Evolutionary conservation across 2,113 vertebrate species (phyloP).

Genomic region (Danionella cerebrum): DNA sequence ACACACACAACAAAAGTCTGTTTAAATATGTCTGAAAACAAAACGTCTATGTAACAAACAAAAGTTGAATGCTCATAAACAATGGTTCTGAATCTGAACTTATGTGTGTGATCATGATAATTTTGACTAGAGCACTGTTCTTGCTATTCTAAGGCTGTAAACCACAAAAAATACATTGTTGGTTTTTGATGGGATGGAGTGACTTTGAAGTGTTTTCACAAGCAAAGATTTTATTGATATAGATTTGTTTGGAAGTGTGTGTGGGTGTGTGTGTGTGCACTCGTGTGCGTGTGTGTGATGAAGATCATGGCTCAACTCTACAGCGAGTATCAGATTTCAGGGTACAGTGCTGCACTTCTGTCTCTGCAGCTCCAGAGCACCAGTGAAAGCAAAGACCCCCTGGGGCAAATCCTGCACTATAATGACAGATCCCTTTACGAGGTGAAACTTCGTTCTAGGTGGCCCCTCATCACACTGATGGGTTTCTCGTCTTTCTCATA

Average conservation of each 20-base stretch:
- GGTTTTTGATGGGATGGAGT: background rate
- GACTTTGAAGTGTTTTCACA: background rate
- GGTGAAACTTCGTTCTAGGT: conserved; percentile 12
- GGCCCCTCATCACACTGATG: background rate
- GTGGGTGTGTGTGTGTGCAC: no score
- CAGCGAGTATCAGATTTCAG: background rate
- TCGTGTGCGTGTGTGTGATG: no score
- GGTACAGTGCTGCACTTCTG: background rate
- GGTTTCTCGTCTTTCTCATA: background rate
- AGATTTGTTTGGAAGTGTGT: conserved; percentile 3
- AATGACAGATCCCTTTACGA: conserved; percentile 27
- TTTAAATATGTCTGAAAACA: no score
- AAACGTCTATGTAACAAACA: no score
- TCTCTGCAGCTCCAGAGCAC: background rate
- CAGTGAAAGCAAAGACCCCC: conserved; percentile 17
- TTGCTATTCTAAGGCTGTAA: background rate
- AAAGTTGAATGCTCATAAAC: no score
- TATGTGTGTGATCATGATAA: no score
- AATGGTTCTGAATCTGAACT: no score
- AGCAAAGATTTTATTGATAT: background rate
- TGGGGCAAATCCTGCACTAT: background rate
- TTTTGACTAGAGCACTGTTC: no score
- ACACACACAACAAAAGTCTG: no score
- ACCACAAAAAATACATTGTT: background rate
- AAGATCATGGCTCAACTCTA: background rate